Conservation (phyloP, 2,113 vertebrate genomes). For the Eubucco bourcierii region DNA sequence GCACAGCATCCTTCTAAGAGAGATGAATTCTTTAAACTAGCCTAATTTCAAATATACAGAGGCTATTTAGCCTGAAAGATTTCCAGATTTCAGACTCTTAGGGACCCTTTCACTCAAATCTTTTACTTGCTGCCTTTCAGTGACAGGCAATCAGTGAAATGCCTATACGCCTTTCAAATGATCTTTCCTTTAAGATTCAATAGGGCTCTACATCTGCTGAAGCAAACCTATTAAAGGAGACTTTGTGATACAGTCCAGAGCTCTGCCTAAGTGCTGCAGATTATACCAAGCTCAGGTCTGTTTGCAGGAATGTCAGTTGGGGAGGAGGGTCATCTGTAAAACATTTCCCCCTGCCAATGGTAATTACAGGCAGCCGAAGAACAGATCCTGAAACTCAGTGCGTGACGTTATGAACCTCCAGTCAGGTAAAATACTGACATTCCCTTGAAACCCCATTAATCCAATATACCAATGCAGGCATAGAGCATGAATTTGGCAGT, state of each 20-base stretch:
- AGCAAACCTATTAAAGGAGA: constrained; percentile 17
- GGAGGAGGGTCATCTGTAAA: constrained; percentile 43
- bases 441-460: constrained; percentile 31
- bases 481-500: neutral
- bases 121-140: constrained; percentile 35
- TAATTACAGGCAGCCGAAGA: constrained; percentile 31
- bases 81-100: constrained; percentile 35
- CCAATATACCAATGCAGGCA: neutral
- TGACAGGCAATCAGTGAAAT: constrained; percentile 54
- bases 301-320: constrained; percentile 16
- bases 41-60: constrained; percentile 39
- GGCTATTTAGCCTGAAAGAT: constrained; percentile 30
- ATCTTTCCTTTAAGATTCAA: constrained; percentile 52
- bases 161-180: constrained; percentile 29
- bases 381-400: neutral
- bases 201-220: constrained; percentile 30
- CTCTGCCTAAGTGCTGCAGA: constrained; percentile 21
- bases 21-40: constrained; percentile 43
- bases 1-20: neutral
- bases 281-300: neutral
- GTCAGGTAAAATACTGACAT: constrained; percentile 17
- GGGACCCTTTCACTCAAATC: constrained; percentile 34
- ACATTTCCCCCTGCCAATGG: neutral
- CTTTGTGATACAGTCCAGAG: constrained; percentile 38
- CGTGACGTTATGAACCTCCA: constrained; percentile 23